Conservation (phyloP, 2,113 vertebrate species). For the Sylvicapra grimmia region DNA sequence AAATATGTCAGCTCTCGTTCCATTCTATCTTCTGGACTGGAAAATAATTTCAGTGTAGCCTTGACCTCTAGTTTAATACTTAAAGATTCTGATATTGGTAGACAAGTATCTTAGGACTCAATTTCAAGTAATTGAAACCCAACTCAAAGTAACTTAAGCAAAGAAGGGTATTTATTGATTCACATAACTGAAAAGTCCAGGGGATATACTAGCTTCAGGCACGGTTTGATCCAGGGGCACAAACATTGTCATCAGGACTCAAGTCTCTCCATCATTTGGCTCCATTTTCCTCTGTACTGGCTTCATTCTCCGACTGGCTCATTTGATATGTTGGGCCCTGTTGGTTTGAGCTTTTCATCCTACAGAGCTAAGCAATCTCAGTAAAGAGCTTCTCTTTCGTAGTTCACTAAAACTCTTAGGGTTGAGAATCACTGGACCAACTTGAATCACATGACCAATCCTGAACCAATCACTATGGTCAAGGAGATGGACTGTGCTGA, state of each 20-base stretch:
- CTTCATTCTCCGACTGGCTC: slow-evolving; percentile 49
- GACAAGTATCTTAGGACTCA: neutral
- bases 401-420: slow-evolving; percentile 13
- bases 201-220: slow-evolving; percentile 71
- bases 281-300: slow-evolving; percentile 49
- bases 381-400: neutral
- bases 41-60: neutral
- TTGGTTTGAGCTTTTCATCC: slow-evolving; percentile 34
- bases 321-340: slow-evolving; percentile 35
- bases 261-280: slow-evolving; percentile 65
- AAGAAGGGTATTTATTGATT: slow-evolving; percentile 70
- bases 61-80: neutral
- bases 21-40: neutral
- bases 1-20: neutral
- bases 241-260: slow-evolving; percentile 55
- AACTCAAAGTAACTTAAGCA: slow-evolving; percentile 68
- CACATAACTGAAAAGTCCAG: slow-evolving; percentile 68
- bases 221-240: slow-evolving; percentile 66
- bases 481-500: slow-evolving; percentile 30
- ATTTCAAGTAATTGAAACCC: slow-evolving; percentile 52
- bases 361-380: slow-evolving; percentile 39
- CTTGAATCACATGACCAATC: slow-evolving; percentile 14
- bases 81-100: slow-evolving; percentile 20
- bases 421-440: slow-evolving; percentile 32
- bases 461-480: slow-evolving; percentile 21